Percentiles rank a stretch among this genome's conserved stretches.
These are phyloP conservation scores for Gallinago paraguaiae DNA, from an alignment of 2,113 vertebrate species.

Conservation along the genomic window DNA sequence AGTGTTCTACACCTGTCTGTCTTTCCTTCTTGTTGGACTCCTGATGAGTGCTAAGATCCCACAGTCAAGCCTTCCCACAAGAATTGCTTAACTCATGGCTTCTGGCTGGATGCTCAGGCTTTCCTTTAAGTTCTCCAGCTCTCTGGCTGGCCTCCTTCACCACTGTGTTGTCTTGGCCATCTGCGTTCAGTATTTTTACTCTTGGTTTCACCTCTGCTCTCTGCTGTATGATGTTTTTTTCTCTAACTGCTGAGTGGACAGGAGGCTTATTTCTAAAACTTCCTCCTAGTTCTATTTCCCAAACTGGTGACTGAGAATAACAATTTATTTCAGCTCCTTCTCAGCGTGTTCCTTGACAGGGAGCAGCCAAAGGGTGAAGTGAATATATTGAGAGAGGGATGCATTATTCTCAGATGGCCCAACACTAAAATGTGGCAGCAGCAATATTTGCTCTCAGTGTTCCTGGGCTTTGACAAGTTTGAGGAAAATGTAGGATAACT, in stretches of 20 bases:
- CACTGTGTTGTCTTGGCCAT: neutral
- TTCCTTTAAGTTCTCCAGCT: neutral
- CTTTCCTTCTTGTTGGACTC: neutral
- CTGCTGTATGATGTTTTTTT: neutral
- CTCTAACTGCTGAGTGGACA: neutral
- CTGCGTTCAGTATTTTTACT: neutral
- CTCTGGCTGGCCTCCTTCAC: neutral
- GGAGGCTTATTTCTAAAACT: neutral
- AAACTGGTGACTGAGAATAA: neutral
- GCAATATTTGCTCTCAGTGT: neutral
- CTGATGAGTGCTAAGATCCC: neutral
- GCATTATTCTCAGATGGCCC: neutral
- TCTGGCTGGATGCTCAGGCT: conserved; percentile 14
- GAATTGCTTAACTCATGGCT: conserved; percentile 19
- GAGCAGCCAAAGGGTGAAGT: neutral
- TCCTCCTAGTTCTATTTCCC: neutral
- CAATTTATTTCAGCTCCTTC: neutral
- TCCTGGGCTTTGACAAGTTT: neutral
- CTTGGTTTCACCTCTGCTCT: neutral
- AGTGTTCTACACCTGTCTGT: conserved; percentile 38
- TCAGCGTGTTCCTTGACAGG: neutral
- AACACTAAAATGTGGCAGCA: neutral
- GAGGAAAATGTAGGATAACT: neutral
- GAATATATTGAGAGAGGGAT: neutral
- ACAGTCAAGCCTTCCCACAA: conserved; percentile 10